Conservation (phyloP, 2,113 vertebrate genomes). For the Suricata suricatta region DNA sequence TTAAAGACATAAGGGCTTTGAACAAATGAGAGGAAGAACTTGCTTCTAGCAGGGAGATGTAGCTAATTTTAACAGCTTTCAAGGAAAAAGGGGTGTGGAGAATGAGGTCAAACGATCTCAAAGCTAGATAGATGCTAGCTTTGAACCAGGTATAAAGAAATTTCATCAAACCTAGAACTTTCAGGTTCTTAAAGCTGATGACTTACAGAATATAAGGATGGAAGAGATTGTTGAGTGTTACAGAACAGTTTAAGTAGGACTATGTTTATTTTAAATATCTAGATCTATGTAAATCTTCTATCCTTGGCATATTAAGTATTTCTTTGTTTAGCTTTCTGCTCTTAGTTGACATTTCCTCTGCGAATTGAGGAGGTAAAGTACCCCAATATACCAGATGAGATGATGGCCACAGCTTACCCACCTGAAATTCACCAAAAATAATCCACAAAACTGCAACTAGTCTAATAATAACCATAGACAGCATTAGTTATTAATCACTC, state of each 20-base stretch:
- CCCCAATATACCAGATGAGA: background rate
- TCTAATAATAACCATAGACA: background rate
- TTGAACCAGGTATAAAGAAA: background rate
- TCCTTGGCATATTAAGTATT: background rate
- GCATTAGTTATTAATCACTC: background rate
- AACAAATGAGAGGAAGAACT: background rate
- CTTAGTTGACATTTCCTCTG: constrained; percentile 5
- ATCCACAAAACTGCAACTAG: background rate
- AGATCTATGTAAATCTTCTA: background rate
- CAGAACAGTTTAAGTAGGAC: background rate
- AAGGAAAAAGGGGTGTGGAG: constrained; percentile 4
- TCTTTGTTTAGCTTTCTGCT: background rate
- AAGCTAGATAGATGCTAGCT: background rate
- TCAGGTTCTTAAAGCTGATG: constrained; percentile 1
- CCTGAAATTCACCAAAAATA: constrained; percentile 7
- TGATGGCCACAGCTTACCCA: background rate
- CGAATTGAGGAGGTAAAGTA: background rate
- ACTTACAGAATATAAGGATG: background rate
- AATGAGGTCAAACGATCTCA: background rate
- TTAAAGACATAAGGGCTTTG: constrained; percentile 19
- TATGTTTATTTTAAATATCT: background rate
- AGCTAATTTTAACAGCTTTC: constrained; percentile 47
- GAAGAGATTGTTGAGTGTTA: background rate
- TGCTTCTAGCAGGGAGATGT: background rate
- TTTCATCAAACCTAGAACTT: constrained; percentile 1